These are phyloP conservation scores for Anolis sagrei DNA, from an alignment of 2,113 vertebrate species.

Conservation along the genomic window DNA sequence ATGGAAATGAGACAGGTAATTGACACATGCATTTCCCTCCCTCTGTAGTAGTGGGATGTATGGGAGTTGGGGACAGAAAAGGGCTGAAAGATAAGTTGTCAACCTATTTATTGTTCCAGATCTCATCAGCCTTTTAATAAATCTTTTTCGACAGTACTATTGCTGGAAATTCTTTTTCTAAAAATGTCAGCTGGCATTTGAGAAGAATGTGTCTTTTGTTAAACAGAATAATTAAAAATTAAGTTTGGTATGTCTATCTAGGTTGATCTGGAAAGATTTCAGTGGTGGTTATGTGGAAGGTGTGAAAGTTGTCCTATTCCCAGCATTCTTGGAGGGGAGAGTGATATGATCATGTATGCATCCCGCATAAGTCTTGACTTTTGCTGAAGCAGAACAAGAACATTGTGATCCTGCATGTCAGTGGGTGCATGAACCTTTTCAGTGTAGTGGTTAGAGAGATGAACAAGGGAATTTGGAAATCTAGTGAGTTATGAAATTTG, in stretches of 20 bases:
- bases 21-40: constrained; percentile 52
- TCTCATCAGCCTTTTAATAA: constrained; percentile 12
- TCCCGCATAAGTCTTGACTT: background rate
- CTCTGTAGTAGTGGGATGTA: constrained; percentile 31
- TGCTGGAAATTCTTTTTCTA: constrained; percentile 19
- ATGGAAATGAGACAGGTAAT: constrained; percentile 71
- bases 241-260: background rate
- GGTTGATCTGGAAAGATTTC: background rate
- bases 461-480: too few species aligned
- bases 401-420: too few species aligned
- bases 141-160: background rate
- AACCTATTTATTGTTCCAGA: constrained; percentile 39
- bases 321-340: background rate
- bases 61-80: constrained; percentile 7
- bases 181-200: constrained; percentile 17
- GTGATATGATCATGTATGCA: background rate
- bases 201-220: constrained; percentile 20
- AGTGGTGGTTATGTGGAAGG: background rate
- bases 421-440: too few species aligned
- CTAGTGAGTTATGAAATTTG: too few species aligned
- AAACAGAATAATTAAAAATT: background rate
- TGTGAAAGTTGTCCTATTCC: background rate
- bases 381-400: background rate
- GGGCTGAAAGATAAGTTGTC: constrained; percentile 25
- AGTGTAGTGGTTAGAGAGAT: too few species aligned